Evolutionary conservation across 2,888 invertebrate species (phyloP).

Genomic region (Pandemis heparana): DNA sequence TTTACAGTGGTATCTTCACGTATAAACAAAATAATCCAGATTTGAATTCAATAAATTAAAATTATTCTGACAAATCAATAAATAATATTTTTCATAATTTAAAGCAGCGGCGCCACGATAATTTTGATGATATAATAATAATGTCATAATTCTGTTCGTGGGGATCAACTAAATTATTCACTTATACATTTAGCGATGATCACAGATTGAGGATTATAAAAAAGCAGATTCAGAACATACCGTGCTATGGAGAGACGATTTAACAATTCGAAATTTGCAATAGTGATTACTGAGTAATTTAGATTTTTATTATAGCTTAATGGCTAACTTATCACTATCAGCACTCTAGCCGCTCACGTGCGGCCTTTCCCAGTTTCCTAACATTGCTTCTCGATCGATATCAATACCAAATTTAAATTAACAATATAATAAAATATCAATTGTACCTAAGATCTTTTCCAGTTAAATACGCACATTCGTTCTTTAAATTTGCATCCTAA

Average conservation of each 20-base stretch:
- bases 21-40: constrained; percentile 83
- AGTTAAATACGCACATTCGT: constrained; percentile 79
- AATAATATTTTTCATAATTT: constrained; percentile 82
- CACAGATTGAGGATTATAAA: constrained; percentile 85
- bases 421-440: constrained; percentile 85
- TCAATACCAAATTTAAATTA: constrained; percentile 84
- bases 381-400: constrained; percentile 83
- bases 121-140: constrained; percentile 64
- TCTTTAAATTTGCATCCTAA: constrained; percentile 70
- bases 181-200: constrained; percentile 84
- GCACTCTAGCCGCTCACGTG: constrained; percentile 73
- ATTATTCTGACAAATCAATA: constrained; percentile 81
- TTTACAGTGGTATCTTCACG: constrained; percentile 84
- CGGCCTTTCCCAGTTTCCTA: constrained; percentile 72
- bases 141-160: constrained; percentile 68
- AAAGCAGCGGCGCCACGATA: constrained; percentile 75
- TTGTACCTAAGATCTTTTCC: constrained; percentile 85
- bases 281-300: constrained; percentile 85
- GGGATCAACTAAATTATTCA: constrained; percentile 78
- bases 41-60: constrained; percentile 83
- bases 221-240: constrained; percentile 84
- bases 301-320: constrained; percentile 82
- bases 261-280: constrained; percentile 82
- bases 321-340: constrained; percentile 81
- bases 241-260: constrained; percentile 83